Evolutionary conservation across 2,888 invertebrate species (phyloP), one percentile per base, ranked within the genome.

Genomic region (Theretra japonica): DNA sequence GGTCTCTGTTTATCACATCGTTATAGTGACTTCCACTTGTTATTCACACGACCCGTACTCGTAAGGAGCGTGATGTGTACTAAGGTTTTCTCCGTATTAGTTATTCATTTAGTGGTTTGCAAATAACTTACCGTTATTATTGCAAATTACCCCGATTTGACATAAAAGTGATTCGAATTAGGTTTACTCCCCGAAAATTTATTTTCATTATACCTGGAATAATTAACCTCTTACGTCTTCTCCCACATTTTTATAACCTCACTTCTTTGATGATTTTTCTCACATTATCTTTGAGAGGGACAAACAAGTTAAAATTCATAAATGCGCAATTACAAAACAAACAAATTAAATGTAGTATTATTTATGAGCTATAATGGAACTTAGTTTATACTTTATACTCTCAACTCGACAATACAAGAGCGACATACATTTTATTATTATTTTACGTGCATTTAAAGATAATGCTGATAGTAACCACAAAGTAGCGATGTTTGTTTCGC

Each of bases 1-100:
- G 81, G 77, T 74, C 78, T 77, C 78, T 77, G 73, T 74, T 79
- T 76, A 75, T 77, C 72, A 62, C 73, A 33, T 8, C 70, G 17
- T 58, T 41, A 70, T 19, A 19, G n/a, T 4, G 62, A 58, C 30
- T 59, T 68, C 56, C 23, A 50, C 21, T 48, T 23, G 41, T 65
- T 4, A 23, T 23, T 48, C 17, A 23, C 17, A 65, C 23, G 15
- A 6, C 25, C 5, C 23, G 23, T 48, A 6, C 25, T 2, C 23
- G 23, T 48, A 4, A 6, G 15, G 23, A 15, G 25, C 48, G 23
- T 65, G 23, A 23, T 65, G 48, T 48, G 48, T 65, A 48, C 41
- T 41, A 23, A 17, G 11, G 5, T 23, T 65, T 65, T 65, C 65
- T 65, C 23, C 21, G 7, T 17, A 65, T 41, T 65, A 6, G 41